phyloP scores from a whole-genome alignment of 2,888 invertebrate species.

The Dryobota labecula region DNA sequence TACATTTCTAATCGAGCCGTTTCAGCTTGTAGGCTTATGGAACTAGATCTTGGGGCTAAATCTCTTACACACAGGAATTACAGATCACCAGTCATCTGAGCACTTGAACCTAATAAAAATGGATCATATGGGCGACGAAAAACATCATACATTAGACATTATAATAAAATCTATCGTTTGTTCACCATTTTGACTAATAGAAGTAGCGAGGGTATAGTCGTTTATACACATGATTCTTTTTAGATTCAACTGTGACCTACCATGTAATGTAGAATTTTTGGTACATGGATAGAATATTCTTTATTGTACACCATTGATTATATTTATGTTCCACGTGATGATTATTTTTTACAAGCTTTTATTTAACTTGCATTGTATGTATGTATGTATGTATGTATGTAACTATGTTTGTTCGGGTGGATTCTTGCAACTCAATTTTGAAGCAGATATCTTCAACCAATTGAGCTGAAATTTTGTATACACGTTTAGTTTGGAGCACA shows the following conservation, averaged over 20 bases:
- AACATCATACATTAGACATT: neutral
- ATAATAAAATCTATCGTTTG: too few relatives aligned
- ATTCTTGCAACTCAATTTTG: too few relatives aligned
- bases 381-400: too few relatives aligned
- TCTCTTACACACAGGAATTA: conserved; percentile 6
- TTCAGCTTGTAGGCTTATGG: neutral
- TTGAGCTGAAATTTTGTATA: too few relatives aligned
- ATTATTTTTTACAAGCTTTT: too few relatives aligned
- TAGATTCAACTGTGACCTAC: neutral
- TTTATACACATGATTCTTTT: neutral
- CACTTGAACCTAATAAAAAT: conserved; percentile 1
- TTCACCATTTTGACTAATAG: neutral
- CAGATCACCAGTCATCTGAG: neutral
- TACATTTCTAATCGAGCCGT: conserved; percentile 14
- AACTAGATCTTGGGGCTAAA: conserved; percentile 22
- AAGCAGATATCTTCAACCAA: too few relatives aligned
- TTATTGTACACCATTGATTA: neutral
- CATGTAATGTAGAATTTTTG: neutral
- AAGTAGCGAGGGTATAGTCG: neutral
- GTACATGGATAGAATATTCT: neutral
- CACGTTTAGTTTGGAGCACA: too few relatives aligned
- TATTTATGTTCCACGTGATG: neutral
- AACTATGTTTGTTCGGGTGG: too few relatives aligned
- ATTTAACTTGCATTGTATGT: too few relatives aligned
- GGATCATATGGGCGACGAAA: neutral